These are phyloP conservation scores for Pseudomyrmex dendroicus DNA, from an alignment of 1,140 invertebrate genomes.

Conservation along the genomic window DNA sequence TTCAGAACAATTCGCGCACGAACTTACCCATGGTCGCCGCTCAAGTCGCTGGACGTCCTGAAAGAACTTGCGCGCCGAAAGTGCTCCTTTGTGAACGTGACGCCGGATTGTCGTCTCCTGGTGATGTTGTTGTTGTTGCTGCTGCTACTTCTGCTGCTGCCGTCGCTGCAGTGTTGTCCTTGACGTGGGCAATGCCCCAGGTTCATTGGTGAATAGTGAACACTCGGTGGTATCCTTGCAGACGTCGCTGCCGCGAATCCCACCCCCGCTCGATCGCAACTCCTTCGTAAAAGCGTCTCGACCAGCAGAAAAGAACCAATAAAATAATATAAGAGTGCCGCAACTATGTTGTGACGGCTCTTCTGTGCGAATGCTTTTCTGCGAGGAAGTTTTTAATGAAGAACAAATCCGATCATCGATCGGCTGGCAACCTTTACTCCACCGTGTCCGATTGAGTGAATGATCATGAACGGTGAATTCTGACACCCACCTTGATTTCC, in stretches of 20 bases:
- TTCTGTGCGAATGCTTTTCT: not conserved
- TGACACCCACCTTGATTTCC: constrained; percentile 42
- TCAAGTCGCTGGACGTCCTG: constrained; percentile 50
- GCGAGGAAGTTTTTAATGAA: not conserved
- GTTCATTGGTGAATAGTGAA: constrained; percentile 79
- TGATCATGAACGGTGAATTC: constrained; percentile 22
- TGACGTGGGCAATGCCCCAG: constrained; percentile 69
- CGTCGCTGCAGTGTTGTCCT: constrained; percentile 74
- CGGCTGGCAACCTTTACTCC: not conserved
- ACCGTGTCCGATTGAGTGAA: constrained; percentile 15
- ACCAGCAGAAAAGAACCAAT: not conserved
- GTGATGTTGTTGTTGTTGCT: constrained; percentile 67
- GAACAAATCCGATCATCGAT: not conserved
- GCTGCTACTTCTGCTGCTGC: not conserved
- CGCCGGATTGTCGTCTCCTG: constrained; percentile 73
- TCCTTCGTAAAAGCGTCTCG: not conserved
- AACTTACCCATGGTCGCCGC: constrained; percentile 71
- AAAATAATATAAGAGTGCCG: too few species aligned
- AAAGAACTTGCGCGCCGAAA: constrained; percentile 13
- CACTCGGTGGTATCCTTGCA: constrained; percentile 73
- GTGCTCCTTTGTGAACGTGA: constrained; percentile 38
- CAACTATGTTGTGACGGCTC: not conserved
- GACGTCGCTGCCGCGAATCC: constrained; percentile 68
- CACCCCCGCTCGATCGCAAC: not conserved
- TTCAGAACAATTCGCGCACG: not conserved